phyloP scores from a whole-genome alignment of 2,888 invertebrate genomes.

The Andrena minutula region DNA sequence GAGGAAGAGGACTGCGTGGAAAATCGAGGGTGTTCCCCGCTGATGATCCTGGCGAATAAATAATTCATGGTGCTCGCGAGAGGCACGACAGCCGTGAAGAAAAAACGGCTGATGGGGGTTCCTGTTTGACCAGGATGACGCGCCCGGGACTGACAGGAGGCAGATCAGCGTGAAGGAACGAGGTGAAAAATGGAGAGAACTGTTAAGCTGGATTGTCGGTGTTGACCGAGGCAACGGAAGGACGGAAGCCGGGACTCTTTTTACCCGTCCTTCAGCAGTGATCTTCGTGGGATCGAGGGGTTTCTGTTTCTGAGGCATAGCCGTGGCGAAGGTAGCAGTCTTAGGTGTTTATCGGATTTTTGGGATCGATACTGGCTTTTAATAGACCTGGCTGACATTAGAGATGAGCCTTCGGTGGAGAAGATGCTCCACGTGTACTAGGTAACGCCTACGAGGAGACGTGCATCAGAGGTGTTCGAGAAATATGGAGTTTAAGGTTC shows the following conservation, averaged over 20 bases:
- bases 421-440: background rate
- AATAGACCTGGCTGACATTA: background rate
- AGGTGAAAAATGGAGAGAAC: constrained; percentile 75
- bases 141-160: constrained; percentile 76
- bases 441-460: too few relatives aligned
- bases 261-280: constrained; percentile 31
- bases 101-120: constrained; percentile 55
- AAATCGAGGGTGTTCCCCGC: constrained; percentile 69
- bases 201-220: constrained; percentile 73
- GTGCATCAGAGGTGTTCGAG: background rate
- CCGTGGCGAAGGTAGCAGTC: background rate
- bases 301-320: background rate
- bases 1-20: constrained; percentile 62
- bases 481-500: background rate
- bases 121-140: constrained; percentile 76
- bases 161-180: constrained; percentile 77
- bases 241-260: constrained; percentile 25
- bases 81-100: constrained; percentile 30
- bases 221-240: constrained; percentile 69
- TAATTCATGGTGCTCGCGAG: constrained; percentile 73
- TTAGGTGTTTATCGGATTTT: background rate
- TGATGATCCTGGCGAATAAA: constrained; percentile 72
- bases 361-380: constrained; percentile 7
- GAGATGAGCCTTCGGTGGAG: background rate
- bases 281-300: constrained; percentile 53